phyloP scores from a whole-genome alignment of 53 echinoderm and acorn worm species.

The Stichopus horrens region DNA sequence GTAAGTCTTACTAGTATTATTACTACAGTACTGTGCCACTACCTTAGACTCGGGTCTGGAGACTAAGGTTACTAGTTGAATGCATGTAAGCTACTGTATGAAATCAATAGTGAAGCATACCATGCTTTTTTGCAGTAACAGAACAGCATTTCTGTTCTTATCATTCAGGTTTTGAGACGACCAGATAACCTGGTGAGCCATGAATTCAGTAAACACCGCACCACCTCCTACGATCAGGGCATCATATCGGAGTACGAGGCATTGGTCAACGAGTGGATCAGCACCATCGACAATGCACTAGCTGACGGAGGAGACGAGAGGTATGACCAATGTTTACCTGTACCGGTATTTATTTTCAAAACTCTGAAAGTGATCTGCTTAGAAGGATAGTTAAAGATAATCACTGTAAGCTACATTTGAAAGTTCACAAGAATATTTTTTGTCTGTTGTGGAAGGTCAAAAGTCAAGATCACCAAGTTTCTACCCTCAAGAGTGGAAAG shows the following conservation, averaged over 20 bases:
- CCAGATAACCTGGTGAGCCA: conserved; percentile 94
- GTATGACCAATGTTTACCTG: conserved; percentile 37
- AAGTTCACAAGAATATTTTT: neutral
- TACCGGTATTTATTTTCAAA: neutral
- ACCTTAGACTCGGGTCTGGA: too few species aligned
- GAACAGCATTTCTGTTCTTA: neutral
- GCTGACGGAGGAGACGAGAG: conserved; percentile 99
- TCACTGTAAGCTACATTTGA: neutral
- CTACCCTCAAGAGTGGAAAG: too few species aligned
- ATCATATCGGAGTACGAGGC: conserved; percentile 92
- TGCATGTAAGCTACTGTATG: too few species aligned
- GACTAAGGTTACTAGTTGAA: too few species aligned
- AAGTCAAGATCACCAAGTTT: too few species aligned
- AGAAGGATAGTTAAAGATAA: neutral
- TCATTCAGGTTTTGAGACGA: conserved; percentile 81
- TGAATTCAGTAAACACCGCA: conserved; percentile 97
- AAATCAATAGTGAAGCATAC: too few species aligned
- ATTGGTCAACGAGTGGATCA: conserved; percentile 89
- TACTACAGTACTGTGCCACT: too few species aligned
- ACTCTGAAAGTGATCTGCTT: neutral
- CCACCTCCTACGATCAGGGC: conserved; percentile 86
- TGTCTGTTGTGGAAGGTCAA: neutral
- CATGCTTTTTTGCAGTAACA: too few species aligned
- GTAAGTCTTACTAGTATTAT: too few species aligned
- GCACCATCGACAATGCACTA: conserved; percentile 95